Conservation (phyloP, 2,797 vertebrate species). For the Halcyon badia region DNA sequence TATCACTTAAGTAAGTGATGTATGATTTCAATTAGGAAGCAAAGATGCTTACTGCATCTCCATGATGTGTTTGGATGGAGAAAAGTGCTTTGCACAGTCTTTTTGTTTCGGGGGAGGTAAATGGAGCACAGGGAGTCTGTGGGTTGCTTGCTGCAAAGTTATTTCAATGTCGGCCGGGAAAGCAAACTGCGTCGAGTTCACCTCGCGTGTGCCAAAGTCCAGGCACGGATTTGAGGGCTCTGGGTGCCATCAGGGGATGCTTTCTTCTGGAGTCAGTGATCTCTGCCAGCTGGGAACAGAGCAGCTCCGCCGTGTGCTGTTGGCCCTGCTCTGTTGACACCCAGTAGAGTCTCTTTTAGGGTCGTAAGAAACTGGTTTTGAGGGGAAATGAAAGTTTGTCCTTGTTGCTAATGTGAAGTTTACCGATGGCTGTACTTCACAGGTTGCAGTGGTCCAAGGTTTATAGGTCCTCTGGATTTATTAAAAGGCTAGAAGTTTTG, state of each 20-base stretch:
- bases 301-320: not conserved
- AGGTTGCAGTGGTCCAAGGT: not conserved
- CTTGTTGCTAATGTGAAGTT: not conserved
- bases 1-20: slow-evolving; percentile 71
- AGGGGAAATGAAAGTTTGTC: not conserved
- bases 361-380: not conserved
- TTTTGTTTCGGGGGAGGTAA: slow-evolving; percentile 56
- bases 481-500: not conserved
- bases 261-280: not conserved
- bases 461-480: not conserved
- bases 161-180: slow-evolving; percentile 43
- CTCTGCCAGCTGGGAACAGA: not conserved
- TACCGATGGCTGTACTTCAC: not conserved
- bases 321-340: accelerated
- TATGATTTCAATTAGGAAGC: slow-evolving; percentile 74
- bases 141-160: slow-evolving; percentile 48
- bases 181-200: not conserved
- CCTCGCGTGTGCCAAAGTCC: accelerated
- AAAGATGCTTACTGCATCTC: slow-evolving; percentile 73
- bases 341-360: not conserved
- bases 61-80: slow-evolving; percentile 64
- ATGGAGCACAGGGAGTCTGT: not conserved
- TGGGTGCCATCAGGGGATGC: not conserved
- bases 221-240: not conserved
- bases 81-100: slow-evolving; percentile 65